Conservation (phyloP, 23 tunicate species). For the Trididemnum nubilum region DNA sequence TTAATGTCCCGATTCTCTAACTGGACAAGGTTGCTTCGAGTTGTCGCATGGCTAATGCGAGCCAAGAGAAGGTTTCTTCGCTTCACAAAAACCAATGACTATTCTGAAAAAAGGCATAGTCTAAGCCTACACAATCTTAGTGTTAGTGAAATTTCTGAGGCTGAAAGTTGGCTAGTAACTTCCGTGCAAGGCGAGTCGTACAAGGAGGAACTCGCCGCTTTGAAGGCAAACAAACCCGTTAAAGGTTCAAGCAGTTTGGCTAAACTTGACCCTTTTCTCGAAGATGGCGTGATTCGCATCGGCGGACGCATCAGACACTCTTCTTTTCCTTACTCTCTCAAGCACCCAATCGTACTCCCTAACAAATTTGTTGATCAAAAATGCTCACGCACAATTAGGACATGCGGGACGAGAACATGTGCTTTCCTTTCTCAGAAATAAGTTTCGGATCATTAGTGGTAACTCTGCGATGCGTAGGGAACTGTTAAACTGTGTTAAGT, state of each 20-base stretch:
- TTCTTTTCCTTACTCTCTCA: constrained; percentile 24
- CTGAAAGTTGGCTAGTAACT: constrained; percentile 16
- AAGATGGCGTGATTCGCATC: constrained; percentile 25
- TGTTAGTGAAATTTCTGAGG: constrained; percentile 19
- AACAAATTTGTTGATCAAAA: too few relatives aligned
- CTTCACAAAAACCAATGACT: not conserved
- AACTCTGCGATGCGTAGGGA: too few relatives aligned
- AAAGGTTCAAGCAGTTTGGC: constrained; percentile 10
- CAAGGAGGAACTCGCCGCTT: not conserved
- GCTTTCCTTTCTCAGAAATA: too few relatives aligned
- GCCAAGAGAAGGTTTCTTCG: not conserved
- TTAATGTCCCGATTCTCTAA: constrained; percentile 5
- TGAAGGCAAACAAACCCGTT: constrained; percentile 4
- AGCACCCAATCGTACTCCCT: constrained; percentile 44
- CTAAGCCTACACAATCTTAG: not conserved
- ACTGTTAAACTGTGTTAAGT: too few relatives aligned
- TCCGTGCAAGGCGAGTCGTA: constrained; percentile 15
- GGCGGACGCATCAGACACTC: constrained; percentile 24
- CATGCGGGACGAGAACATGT: too few relatives aligned
- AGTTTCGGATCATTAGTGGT: too few relatives aligned
- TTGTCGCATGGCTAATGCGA: constrained; percentile 23
- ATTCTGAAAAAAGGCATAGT: not conserved
- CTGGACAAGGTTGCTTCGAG: constrained; percentile 25
- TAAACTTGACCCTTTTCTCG: constrained; percentile 31
- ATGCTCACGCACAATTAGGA: too few relatives aligned